A percentile compares a stretch with the other conserved stretches of the same genome.
Evolutionary conservation across 2,888 invertebrate species (phyloP).

Genomic region (Muscina levida): DNA sequence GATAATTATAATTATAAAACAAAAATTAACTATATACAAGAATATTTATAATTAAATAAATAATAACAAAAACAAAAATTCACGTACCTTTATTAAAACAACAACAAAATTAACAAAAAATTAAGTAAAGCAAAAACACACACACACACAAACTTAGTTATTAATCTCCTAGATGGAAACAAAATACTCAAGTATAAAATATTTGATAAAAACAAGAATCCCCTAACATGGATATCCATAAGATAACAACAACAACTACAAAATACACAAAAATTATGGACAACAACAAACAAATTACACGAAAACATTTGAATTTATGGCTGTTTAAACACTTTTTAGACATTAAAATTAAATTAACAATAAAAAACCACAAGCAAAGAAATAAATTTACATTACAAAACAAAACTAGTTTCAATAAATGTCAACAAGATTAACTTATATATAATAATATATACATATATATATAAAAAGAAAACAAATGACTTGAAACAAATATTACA

Average conservation of each 20-base stretch:
- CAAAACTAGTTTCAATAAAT: constrained; percentile 6
- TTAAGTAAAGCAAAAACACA: constrained; percentile 45
- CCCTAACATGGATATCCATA: constrained; percentile 44
- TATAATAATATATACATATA: too few relatives aligned
- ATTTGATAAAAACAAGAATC: constrained; percentile 26
- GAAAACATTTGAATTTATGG: constrained; percentile 77
- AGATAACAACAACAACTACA: constrained; percentile 53
- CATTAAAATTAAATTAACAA: constrained; percentile 69
- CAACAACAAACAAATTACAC: constrained; percentile 40
- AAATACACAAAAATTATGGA: too few relatives aligned
- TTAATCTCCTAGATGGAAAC: constrained; percentile 29
- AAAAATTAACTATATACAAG: constrained; percentile 9
- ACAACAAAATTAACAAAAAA: constrained; percentile 40
- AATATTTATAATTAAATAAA: constrained; percentile 42
- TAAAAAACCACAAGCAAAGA: constrained; percentile 49
- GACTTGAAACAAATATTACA: too few relatives aligned
- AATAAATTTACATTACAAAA: constrained; percentile 24
- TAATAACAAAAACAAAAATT: constrained; percentile 46
- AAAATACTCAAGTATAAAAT: not conserved
- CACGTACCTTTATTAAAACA: constrained; percentile 67
- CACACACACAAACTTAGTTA: constrained; percentile 37
- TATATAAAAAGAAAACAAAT: too few relatives aligned
- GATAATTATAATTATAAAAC: constrained; percentile 63
- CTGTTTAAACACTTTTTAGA: constrained; percentile 72
- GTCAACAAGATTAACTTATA: too few relatives aligned